Conservation (phyloP, 2,797 vertebrate species). For the Enteromius treurensis region DNA sequence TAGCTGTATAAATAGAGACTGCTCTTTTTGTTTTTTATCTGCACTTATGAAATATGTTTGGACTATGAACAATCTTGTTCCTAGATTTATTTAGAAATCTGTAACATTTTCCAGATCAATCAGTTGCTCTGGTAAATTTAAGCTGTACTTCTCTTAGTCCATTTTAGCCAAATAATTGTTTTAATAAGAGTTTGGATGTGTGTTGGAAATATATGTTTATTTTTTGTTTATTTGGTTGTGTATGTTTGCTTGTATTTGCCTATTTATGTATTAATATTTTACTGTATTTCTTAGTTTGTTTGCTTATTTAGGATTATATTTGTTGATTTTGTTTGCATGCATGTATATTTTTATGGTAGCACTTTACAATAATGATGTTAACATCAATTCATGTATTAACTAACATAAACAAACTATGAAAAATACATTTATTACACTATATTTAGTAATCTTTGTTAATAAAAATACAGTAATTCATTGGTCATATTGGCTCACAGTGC, state of each 20-base stretch:
- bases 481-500: too few species aligned
- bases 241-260: neutral
- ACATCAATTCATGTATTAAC: too few species aligned
- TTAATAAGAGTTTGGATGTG: neutral
- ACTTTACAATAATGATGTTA: too few species aligned
- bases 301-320: neutral
- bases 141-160: neutral
- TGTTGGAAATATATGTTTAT: neutral
- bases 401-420: too few species aligned
- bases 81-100: constrained; percentile 17
- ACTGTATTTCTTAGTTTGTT: neutral
- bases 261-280: neutral
- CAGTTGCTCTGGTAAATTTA: neutral
- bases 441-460: too few species aligned
- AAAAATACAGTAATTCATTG: too few species aligned
- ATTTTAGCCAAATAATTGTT: neutral
- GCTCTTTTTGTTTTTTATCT: constrained; percentile 37
- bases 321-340: neutral
- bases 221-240: neutral
- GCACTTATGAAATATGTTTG: constrained; percentile 14
- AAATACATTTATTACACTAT: too few species aligned
- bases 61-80: constrained; percentile 22
- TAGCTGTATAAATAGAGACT: constrained; percentile 48
- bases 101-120: constrained; percentile 16
- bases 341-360: too few species aligned